Evolutionary conservation across 2,797 vertebrate species (phyloP).

Genomic region (Bucorvus abyssinicus): DNA sequence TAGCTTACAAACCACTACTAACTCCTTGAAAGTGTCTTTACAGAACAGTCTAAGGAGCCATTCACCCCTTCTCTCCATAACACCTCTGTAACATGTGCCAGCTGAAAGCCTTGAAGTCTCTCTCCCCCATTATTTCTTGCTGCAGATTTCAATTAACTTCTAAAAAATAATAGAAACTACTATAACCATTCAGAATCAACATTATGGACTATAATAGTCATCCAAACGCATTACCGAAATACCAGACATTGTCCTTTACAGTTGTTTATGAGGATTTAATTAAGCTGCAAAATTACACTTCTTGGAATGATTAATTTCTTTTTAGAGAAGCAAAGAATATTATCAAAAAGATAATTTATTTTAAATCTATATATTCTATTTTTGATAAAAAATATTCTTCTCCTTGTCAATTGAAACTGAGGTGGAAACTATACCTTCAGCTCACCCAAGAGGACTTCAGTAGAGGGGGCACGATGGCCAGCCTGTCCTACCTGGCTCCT

Average conservation of each 20-base stretch:
- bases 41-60: not conserved
- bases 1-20: not conserved
- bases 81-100: not conserved
- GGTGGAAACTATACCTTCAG: not conserved
- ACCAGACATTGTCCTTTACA: not conserved
- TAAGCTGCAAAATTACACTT: not conserved
- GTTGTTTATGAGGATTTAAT: not conserved
- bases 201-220: not conserved
- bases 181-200: not conserved
- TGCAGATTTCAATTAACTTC: not conserved
- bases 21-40: not conserved
- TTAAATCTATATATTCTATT: no score
- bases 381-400: not conserved
- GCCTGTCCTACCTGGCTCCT: not conserved
- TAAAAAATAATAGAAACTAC: not conserved
- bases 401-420: not conserved
- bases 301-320: not conserved
- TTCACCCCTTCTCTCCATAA: no score
- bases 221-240: not conserved
- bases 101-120: not conserved
- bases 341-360: not conserved
- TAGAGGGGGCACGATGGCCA: accelerated
- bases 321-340: not conserved
- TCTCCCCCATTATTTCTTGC: not conserved
- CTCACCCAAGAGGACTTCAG: not conserved